Percentiles rank a stretch among this genome's conserved stretches.
These are phyloP conservation scores for Corvus cornix DNA, from an alignment of 2,113 vertebrate species.

Conservation along the genomic window DNA sequence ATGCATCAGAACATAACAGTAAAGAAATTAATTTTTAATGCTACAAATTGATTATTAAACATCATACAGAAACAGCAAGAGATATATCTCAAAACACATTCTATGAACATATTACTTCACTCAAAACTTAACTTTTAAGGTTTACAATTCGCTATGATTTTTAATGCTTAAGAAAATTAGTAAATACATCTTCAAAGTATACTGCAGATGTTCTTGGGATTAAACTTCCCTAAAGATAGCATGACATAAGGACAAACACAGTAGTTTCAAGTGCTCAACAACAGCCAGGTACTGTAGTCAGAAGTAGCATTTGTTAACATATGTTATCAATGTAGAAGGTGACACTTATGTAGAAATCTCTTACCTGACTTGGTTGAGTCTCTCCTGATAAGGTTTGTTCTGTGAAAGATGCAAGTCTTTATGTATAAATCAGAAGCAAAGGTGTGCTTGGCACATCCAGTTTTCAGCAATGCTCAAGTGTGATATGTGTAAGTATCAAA, in stretches of 20 bases:
- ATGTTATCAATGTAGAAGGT: conserved; percentile 36
- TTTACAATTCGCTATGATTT: not conserved
- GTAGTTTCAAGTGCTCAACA: not conserved
- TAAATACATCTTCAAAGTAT: conserved; percentile 11
- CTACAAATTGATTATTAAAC: not conserved
- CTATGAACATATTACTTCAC: conserved; percentile 12
- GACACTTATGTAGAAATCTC: conserved; percentile 67
- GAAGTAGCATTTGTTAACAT: conserved; percentile 48
- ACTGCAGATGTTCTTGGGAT: conserved; percentile 33
- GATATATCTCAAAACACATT: not conserved
- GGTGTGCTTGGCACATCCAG: conserved; percentile 60
- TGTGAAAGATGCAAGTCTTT: conserved; percentile 63
- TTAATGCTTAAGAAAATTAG: not conserved
- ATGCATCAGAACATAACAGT: not conserved
- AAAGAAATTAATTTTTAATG: not conserved
- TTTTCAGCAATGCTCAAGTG: conserved; percentile 61
- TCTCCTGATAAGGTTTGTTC: conserved; percentile 62
- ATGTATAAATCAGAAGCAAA: conserved; percentile 55
- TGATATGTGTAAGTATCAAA: conserved; percentile 62
- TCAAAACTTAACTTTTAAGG: conserved; percentile 24
- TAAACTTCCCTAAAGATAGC: conserved; percentile 29
- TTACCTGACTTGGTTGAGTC: conserved; percentile 76
- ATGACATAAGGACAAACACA: conserved; percentile 1
- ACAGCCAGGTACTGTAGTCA: conserved; percentile 2
- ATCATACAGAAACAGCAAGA: not conserved